These are phyloP conservation scores for Pteromalus puparum DNA, from an alignment of 1,140 invertebrate genomes.

Conservation along the genomic window DNA sequence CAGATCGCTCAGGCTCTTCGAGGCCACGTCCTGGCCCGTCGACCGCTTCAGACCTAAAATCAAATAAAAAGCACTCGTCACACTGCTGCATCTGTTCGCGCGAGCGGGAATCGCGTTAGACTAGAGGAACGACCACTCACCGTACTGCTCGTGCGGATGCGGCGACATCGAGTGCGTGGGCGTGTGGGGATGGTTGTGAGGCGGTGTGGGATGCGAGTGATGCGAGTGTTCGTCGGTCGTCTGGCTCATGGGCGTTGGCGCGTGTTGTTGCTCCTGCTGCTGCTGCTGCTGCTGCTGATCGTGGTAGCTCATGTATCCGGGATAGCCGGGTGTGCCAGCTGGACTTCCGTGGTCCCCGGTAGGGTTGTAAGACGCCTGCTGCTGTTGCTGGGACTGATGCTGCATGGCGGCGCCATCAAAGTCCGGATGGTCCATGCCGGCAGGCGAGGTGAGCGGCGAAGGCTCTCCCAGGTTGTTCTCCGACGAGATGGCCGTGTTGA, in stretches of 20 bases:
- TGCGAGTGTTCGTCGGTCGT: slow-evolving; percentile 69
- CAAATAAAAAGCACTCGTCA: too few relatives aligned
- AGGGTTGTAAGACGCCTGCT: slow-evolving; percentile 67
- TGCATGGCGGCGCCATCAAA: slow-evolving; percentile 81
- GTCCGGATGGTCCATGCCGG: slow-evolving; percentile 79
- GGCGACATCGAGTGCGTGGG: slow-evolving; percentile 72
- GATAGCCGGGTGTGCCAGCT: slow-evolving; percentile 66
- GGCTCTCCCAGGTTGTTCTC: slow-evolving; percentile 78
- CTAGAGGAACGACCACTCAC: slow-evolving; percentile 54
- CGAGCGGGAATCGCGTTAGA: too few relatives aligned
- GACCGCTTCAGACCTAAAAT: slow-evolving; percentile 57
- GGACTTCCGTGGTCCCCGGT: slow-evolving; percentile 71
- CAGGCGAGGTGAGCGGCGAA: slow-evolving; percentile 80
- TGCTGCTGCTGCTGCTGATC: slow-evolving; percentile 64
- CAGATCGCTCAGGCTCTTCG: slow-evolving; percentile 90
- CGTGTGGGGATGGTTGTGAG: slow-evolving; percentile 70
- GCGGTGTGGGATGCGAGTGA: slow-evolving; percentile 71
- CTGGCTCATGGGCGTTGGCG: slow-evolving; percentile 69
- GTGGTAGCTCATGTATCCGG: slow-evolving; percentile 71
- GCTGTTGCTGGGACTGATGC: slow-evolving; percentile 73
- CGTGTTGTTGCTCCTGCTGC: slow-evolving; percentile 67
- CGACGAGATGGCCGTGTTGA: slow-evolving; percentile 85
- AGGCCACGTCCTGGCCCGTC: slow-evolving; percentile 83
- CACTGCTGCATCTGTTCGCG: too few relatives aligned
- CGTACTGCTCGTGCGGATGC: slow-evolving; percentile 71